Conservation (phyloP, 2,888 invertebrate genomes). For the Nomada lathburiana region DNA sequence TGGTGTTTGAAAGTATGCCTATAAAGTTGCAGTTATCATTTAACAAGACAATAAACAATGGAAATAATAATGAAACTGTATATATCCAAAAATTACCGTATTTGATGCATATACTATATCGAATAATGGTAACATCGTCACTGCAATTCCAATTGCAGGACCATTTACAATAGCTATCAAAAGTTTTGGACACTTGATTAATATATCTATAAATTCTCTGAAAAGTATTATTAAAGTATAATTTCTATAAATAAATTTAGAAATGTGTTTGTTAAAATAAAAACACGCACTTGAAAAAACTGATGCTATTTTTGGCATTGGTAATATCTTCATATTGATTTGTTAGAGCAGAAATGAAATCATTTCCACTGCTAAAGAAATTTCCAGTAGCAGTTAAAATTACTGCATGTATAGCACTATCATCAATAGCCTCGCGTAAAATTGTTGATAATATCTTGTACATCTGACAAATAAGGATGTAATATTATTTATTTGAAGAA, state of each 20-base stretch:
- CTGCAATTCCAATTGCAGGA: slow-evolving; percentile 96
- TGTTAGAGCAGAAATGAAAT: slow-evolving; percentile 83
- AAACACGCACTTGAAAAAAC: slow-evolving; percentile 42
- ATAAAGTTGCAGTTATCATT: slow-evolving; percentile 38
- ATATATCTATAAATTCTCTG: slow-evolving; percentile 89
- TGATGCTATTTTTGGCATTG: accelerated
- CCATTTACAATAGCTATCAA: slow-evolving; percentile 96
- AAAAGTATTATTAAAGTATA: slow-evolving; percentile 64
- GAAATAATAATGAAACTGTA: not conserved
- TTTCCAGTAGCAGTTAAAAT: slow-evolving; percentile 93
- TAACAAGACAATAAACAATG: not conserved
- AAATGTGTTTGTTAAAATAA: not conserved
- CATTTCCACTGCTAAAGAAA: slow-evolving; percentile 95
- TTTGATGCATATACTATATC: slow-evolving; percentile 96
- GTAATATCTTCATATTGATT: not conserved
- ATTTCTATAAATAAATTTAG: not conserved
- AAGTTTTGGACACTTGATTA: slow-evolving; percentile 95
- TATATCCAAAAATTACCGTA: slow-evolving; percentile 85
- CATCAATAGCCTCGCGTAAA: slow-evolving; percentile 89
- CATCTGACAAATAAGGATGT: slow-evolving; percentile 84
- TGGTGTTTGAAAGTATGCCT: slow-evolving; percentile 96
- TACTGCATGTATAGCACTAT: slow-evolving; percentile 89
- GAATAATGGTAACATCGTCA: slow-evolving; percentile 93
- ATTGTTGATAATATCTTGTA: slow-evolving; percentile 88
- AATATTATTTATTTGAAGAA: slow-evolving; percentile 4